Evolutionary conservation across 2,797 vertebrate genomes (phyloP), one percentile per base, ranked within the genome.

Genomic region (Sus cebifrons): DNA sequence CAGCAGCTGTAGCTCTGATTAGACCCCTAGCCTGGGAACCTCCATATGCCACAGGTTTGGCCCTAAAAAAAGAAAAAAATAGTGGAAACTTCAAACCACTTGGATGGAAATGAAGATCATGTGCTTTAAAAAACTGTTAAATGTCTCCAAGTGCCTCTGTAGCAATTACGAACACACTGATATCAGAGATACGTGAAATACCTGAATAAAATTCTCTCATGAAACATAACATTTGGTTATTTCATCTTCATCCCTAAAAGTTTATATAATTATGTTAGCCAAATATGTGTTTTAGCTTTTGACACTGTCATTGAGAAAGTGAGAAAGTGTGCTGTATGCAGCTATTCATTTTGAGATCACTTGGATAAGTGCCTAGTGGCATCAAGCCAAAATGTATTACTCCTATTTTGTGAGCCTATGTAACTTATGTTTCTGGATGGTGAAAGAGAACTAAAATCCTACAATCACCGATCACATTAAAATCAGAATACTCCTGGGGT

Each of bases 281-380:
- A 52, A 96, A 87, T 82, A 85, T n/a, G 17, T 14, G 20, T 67
- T 77, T 65, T 40, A 52, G 56, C 21, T 49, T 96, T 93, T 70
- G 32, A 49, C 56, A 16, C 70, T 29, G 2, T 60, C 65, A 73
- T 2, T 70, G 21, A 82, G 71, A 88, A 70, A 81, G 44, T 11
- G 27, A 78, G 44, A 60, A 65, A 17, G 18, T 67, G 5, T 62
- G 20, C 82, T 40, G 58, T 21, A 87, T 2, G 36, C 2, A 58
- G 20, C 29, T 90, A 27, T 32, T 88, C 40, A 54, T 60, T 79
- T 91, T 32, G 23, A 32, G 16, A 71, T 73, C 23, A 78, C 56
- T 0, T 73, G 58, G 52, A 11, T 84, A 91, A 91, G 16, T 65
- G 16, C 11, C 11, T 52, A 52, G 58, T 25, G 9, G 36, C 44